phyloP scores from a whole-genome alignment of 2,888 invertebrate genomes.

The Caenorhabditis becei region DNA sequence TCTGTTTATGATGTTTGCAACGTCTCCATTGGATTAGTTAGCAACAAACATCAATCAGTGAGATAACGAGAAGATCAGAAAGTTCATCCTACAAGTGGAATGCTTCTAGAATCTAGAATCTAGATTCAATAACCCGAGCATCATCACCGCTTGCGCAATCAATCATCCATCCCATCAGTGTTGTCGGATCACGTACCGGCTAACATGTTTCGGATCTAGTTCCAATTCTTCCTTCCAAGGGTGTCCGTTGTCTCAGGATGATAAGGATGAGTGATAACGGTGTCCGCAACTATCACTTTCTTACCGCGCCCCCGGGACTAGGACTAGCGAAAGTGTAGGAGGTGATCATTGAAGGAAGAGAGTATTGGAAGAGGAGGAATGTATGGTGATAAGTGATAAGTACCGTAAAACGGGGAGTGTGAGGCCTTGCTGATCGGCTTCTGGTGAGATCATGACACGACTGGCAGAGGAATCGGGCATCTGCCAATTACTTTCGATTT shows the following conservation, averaged over 20 bases:
- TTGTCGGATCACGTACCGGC: slow-evolving; percentile 47
- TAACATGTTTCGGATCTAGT: slow-evolving; percentile 53
- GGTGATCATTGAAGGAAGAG: slow-evolving; percentile 16
- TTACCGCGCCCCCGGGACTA: too few relatives aligned
- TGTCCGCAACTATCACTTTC: slow-evolving; percentile 57
- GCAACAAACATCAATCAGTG: too few relatives aligned
- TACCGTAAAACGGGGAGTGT: slow-evolving; percentile 22
- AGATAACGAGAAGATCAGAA: too few relatives aligned
- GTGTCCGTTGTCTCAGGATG: slow-evolving; percentile 1
- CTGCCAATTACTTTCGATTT: slow-evolving; percentile 20
- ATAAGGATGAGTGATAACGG: slow-evolving; percentile 27
- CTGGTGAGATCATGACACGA: background rate
- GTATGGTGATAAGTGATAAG: too few relatives aligned
- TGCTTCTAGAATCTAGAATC: too few relatives aligned
- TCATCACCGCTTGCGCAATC: slow-evolving; percentile 46
- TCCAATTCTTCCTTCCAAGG: slow-evolving; percentile 17
- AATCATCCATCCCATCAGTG: slow-evolving; percentile 12
- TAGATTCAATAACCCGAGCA: too few relatives aligned
- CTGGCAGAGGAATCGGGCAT: slow-evolving; percentile 1
- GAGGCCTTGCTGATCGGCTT: slow-evolving; percentile 19
- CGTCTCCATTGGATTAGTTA: too few relatives aligned
- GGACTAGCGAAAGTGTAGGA: slow-evolving; percentile 32
- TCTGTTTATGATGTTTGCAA: too few relatives aligned
- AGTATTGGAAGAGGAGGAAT: slow-evolving; percentile 20
- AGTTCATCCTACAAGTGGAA: too few relatives aligned